These are phyloP conservation scores for Onychomys torridus DNA, from an alignment of 2,797 vertebrate species.

Conservation along the genomic window DNA sequence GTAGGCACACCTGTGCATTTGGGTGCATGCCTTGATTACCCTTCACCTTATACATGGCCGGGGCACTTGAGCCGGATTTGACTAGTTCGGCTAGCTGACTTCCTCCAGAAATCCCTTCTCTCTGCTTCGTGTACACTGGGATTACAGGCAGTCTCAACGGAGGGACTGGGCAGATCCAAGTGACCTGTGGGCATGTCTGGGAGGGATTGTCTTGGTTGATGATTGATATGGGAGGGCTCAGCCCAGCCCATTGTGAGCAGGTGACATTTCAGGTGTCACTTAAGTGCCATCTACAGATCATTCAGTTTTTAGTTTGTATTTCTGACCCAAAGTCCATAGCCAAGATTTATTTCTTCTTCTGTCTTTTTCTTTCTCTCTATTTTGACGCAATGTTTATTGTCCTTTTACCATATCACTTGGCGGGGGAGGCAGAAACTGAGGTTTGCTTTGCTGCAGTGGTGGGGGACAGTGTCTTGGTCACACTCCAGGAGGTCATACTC, in stretches of 20 bases:
- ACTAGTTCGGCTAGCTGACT: not conserved
- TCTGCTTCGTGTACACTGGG: not conserved
- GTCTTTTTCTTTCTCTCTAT: not conserved
- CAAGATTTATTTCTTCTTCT: not conserved
- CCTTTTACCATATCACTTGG: not conserved
- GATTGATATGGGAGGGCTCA: no score
- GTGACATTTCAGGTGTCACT: not conserved
- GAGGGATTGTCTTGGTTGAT: not conserved
- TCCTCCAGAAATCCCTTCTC: not conserved
- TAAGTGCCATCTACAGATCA: not conserved
- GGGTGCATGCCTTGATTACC: not conserved
- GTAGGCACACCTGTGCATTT: not conserved
- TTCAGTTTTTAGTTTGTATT: not conserved
- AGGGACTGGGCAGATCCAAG: not conserved
- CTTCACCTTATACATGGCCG: not conserved
- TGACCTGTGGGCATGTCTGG: not conserved
- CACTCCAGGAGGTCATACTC: not conserved
- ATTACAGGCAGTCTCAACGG: not conserved
- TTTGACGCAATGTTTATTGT: not conserved
- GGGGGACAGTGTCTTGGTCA: no score
- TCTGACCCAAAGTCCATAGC: not conserved
- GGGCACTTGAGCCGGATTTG: not conserved
- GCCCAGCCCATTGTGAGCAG: no score
- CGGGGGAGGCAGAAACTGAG: not conserved
- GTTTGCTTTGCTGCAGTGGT: no score